Evolutionary conservation across 2,888 invertebrate genomes (phyloP).

Genomic region (Lamellibrachia satsuma): DNA sequence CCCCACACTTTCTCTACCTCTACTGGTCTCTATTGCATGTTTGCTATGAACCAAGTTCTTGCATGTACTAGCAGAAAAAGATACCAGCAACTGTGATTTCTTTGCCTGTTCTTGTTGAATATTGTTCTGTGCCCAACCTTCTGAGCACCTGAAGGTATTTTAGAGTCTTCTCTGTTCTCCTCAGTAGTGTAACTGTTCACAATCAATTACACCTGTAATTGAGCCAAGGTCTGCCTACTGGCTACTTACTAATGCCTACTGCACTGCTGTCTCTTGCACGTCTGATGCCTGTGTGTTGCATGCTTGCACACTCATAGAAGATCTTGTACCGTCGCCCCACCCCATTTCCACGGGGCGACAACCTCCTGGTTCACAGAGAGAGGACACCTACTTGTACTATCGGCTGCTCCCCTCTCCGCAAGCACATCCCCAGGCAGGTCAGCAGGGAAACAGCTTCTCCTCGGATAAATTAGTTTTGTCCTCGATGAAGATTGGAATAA

Average conservation of each 20-base stretch:
- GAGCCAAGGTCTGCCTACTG: not conserved
- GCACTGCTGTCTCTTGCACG: not conserved
- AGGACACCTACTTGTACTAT: not conserved
- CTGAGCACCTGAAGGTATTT: too few species aligned
- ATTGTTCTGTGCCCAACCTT: too few species aligned
- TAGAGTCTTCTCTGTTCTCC: too few species aligned
- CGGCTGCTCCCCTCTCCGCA: conserved; percentile 4
- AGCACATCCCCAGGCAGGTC: not conserved
- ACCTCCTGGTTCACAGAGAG: not conserved
- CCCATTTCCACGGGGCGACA: not conserved
- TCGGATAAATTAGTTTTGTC: not conserved
- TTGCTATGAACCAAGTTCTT: too few species aligned
- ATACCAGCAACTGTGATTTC: too few species aligned
- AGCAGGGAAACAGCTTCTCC: not conserved
- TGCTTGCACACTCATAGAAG: not conserved
- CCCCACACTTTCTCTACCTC: too few species aligned
- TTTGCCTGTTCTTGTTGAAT: too few species aligned
- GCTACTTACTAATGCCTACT: not conserved
- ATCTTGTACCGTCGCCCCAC: not conserved
- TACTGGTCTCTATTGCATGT: too few species aligned
- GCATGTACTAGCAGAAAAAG: too few species aligned
- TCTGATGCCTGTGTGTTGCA: not conserved
- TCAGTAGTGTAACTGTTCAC: not conserved
- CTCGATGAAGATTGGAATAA: too few species aligned
- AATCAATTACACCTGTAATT: not conserved